Evolutionary conservation across 2,888 invertebrate species (phyloP).

Genomic region (Chrysotoxum bicinctum): DNA sequence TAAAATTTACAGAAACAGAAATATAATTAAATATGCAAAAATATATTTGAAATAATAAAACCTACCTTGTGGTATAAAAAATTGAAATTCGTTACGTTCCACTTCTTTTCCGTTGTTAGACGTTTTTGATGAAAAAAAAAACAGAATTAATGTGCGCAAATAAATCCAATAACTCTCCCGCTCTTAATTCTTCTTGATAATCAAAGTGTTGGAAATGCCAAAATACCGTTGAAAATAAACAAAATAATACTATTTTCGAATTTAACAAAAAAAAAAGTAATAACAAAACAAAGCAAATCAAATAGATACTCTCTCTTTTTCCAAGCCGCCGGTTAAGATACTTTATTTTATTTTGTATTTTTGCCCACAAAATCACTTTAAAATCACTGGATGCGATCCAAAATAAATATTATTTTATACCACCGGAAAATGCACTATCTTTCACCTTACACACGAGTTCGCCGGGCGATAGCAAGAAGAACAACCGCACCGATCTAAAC

Average conservation of each 20-base stretch:
- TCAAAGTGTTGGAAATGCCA: not conserved
- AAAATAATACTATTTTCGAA: slow-evolving; percentile 17
- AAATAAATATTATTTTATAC: slow-evolving; percentile 36
- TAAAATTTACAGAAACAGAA: not conserved
- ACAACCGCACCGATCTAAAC: not conserved
- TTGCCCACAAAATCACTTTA: slow-evolving; percentile 19
- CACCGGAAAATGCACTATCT: slow-evolving; percentile 33
- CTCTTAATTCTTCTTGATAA: not conserved
- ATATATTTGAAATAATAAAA: not conserved
- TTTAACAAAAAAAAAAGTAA: slow-evolving; percentile 8
- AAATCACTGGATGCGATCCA: slow-evolving; percentile 37
- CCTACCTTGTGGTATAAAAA: slow-evolving; percentile 20
- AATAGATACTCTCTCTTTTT: slow-evolving; percentile 17
- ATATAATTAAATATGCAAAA: not conserved
- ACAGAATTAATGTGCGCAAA: slow-evolving; percentile 2
- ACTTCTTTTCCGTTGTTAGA: slow-evolving; percentile 26
- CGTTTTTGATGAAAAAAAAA: not conserved
- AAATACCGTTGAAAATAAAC: slow-evolving; percentile 6
- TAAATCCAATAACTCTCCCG: slow-evolving; percentile 9
- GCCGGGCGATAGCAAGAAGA: not conserved
- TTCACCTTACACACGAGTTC: not conserved
- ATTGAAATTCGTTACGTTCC: slow-evolving; percentile 25
- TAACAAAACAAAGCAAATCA: slow-evolving; percentile 4
- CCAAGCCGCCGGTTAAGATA: not conserved
- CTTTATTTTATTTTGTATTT: not conserved